A percentile compares a stretch with the other conserved stretches of the same genome.
Evolutionary conservation across 2,113 vertebrate genomes (phyloP).

Genomic region (Eudorcas thomsonii): DNA sequence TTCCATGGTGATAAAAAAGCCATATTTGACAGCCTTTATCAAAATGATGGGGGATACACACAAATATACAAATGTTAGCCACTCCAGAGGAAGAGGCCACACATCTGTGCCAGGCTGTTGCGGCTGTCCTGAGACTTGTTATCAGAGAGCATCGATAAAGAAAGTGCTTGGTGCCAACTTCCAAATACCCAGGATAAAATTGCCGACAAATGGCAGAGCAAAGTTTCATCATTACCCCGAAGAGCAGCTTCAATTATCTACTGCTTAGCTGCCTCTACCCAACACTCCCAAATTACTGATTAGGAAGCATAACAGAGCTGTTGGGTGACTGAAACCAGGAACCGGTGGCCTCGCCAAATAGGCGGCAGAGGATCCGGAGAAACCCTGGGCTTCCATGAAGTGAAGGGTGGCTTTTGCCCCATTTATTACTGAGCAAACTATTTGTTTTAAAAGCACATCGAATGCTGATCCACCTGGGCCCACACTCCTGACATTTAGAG

Average conservation of each 20-base stretch:
- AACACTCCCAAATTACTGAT: conserved; percentile 57
- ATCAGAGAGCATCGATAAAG: conserved; percentile 81
- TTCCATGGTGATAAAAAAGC: conserved; percentile 28
- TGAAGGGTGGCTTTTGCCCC: conserved; percentile 17
- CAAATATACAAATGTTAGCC: conserved; percentile 68
- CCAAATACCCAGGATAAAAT: conserved; percentile 78
- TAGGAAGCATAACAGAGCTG: not conserved
- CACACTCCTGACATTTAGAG: conserved; percentile 63
- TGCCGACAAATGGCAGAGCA: conserved; percentile 73
- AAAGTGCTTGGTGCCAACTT: conserved; percentile 80
- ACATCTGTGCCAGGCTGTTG: conserved; percentile 77
- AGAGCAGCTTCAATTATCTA: conserved; percentile 74
- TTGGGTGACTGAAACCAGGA: not conserved
- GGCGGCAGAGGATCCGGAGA: not conserved
- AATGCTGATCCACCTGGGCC: conserved; percentile 49
- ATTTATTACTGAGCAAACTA: conserved; percentile 70
- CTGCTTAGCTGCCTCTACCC: conserved; percentile 56
- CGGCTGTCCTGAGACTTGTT: conserved; percentile 80
- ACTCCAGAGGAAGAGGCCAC: conserved; percentile 63
- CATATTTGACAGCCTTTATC: conserved; percentile 60
- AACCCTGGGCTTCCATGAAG: not conserved
- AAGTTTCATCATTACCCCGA: conserved; percentile 79
- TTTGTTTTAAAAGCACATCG: conserved; percentile 63
- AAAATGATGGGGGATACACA: not conserved
- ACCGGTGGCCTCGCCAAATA: not conserved